A percentile compares a stretch with the other conserved stretches of the same genome.
These are phyloP conservation scores for Lypha dubia DNA, from an alignment of 2,888 invertebrate species.

Conservation along the genomic window DNA sequence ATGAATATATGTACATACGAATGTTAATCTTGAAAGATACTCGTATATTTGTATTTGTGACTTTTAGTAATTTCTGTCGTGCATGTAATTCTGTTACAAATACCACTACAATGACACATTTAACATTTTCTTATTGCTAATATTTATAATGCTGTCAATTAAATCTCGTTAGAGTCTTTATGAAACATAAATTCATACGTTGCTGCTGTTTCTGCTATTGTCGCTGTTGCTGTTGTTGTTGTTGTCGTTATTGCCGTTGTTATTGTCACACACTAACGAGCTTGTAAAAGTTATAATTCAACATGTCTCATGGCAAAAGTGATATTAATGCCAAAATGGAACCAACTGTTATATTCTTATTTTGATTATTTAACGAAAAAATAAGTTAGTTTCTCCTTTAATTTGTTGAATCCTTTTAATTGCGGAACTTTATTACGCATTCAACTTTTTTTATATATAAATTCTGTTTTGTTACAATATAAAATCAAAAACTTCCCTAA, in stretches of 20 bases:
- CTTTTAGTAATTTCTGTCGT: background rate
- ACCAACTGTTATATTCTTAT: constrained; percentile 30
- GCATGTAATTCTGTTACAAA: constrained; percentile 6
- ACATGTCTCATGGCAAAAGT: constrained; percentile 66
- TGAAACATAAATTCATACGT: constrained; percentile 48
- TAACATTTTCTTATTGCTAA: constrained; percentile 76
- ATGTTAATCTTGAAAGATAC: constrained; percentile 1
- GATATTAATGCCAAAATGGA: constrained; percentile 29
- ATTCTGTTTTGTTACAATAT: too few relatives aligned
- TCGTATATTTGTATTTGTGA: background rate
- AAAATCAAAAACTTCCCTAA: too few relatives aligned
- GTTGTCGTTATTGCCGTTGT: constrained; percentile 43
- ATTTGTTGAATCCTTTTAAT: too few relatives aligned
- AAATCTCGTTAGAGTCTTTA: constrained; percentile 78
- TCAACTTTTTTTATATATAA: too few relatives aligned
- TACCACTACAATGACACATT: constrained; percentile 51
- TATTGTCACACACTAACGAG: constrained; percentile 72
- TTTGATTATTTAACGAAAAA: too few relatives aligned
- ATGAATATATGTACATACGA: background rate
- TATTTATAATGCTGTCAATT: constrained; percentile 83
- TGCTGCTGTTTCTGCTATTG: background rate
- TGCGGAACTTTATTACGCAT: too few relatives aligned
- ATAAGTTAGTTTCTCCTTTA: too few relatives aligned
- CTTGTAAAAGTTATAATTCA: constrained; percentile 71
- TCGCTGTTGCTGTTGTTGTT: constrained; percentile 10